Evolutionary conservation across 2,888 invertebrate species (phyloP).

Genomic region (Drosophila formosana): DNA sequence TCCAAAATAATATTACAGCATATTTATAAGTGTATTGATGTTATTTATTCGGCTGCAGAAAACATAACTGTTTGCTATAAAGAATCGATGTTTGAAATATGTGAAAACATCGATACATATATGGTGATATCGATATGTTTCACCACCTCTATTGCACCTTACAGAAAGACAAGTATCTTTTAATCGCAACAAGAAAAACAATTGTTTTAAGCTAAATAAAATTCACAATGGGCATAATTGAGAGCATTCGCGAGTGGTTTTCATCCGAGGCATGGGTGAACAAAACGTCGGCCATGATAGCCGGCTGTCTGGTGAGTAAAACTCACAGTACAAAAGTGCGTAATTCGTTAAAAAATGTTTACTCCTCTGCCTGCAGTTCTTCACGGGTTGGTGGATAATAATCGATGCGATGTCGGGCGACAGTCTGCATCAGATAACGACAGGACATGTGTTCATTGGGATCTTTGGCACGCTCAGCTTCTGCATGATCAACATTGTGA

Average conservation of each 20-base stretch:
- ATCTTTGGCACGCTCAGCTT: conserved; percentile 97
- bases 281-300: conserved; percentile 92
- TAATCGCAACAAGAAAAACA: conserved; percentile 32
- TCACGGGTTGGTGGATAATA: conserved; percentile 98
- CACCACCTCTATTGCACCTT: conserved; percentile 5
- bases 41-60: too few species aligned
- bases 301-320: conserved; percentile 93
- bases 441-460: conserved; percentile 95
- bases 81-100: too few species aligned
- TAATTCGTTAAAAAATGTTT: conserved; percentile 13
- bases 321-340: conserved; percentile 46
- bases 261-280: conserved; percentile 96
- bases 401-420: conserved; percentile 96
- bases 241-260: conserved; percentile 92
- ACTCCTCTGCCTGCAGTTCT: conserved; percentile 89
- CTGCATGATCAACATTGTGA: conserved; percentile 98
- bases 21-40: too few species aligned
- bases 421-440: conserved; percentile 88
- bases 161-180: conserved; percentile 23
- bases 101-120: too few species aligned
- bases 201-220: conserved; percentile 26
- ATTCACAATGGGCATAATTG: conserved; percentile 88
- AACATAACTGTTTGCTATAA: too few species aligned
- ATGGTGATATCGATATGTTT: too few species aligned
- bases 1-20: too few species aligned